Evolutionary conservation across 2,797 vertebrate species (phyloP).

Genomic region (Artibeus lituratus): DNA sequence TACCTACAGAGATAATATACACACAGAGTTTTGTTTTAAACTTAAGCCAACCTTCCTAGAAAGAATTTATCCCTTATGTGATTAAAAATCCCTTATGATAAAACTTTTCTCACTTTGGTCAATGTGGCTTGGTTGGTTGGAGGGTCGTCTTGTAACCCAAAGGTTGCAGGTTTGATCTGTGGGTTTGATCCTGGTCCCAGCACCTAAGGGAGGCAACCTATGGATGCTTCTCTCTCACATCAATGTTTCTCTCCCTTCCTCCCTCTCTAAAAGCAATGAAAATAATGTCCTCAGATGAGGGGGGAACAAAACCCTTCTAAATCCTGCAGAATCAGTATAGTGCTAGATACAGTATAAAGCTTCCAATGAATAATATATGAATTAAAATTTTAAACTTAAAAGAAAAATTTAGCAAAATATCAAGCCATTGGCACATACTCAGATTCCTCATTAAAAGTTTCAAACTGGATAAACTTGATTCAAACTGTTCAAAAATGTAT

Average conservation of each 20-base stretch:
- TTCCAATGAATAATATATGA: background rate
- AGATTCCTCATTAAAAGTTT: background rate
- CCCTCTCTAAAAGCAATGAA: background rate
- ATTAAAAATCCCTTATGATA: background rate
- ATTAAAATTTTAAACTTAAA: constrained; percentile 2
- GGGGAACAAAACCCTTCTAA: background rate
- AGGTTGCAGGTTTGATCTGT: background rate
- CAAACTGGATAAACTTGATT: background rate
- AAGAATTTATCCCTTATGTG: background rate
- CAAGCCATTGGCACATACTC: background rate
- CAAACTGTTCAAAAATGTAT: background rate
- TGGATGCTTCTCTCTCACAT: background rate
- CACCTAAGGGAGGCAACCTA: background rate
- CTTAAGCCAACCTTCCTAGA: background rate
- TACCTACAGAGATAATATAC: background rate
- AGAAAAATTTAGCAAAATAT: constrained; percentile 7
- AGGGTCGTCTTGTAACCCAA: background rate
- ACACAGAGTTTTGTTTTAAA: background rate
- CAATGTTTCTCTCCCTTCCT: background rate
- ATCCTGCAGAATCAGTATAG: background rate
- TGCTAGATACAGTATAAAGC: background rate
- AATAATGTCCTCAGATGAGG: background rate
- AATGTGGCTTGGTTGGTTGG: background rate
- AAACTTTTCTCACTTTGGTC: background rate
- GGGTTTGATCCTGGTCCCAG: background rate